phyloP scores from a whole-genome alignment of 2,797 vertebrate genomes.

The Phoebastria nigripes region DNA sequence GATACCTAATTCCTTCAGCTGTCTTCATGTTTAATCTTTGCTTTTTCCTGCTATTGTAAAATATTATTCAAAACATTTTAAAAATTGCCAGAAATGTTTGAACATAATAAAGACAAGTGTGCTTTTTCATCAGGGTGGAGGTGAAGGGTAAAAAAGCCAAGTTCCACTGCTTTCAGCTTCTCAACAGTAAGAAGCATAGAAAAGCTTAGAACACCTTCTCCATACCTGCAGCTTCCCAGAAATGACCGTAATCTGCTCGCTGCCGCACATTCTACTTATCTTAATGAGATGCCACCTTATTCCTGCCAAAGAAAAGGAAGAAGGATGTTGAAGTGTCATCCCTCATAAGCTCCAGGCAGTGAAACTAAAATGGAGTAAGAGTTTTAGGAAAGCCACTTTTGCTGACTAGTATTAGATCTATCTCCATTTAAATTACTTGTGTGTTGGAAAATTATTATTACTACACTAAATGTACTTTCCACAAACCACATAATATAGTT shows the following conservation, averaged over 20 bases:
- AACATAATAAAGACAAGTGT: background rate
- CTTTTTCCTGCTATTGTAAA: background rate
- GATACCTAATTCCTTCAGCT: background rate
- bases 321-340: background rate
- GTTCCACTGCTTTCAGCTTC: background rate
- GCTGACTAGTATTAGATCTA: background rate
- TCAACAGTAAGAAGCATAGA: background rate
- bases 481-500: background rate
- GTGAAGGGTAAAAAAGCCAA: background rate
- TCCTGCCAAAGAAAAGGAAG: background rate
- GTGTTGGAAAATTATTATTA: slow-evolving; percentile 33
- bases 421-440: slow-evolving; percentile 23
- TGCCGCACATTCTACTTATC: background rate
- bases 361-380: background rate
- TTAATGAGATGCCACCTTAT: background rate
- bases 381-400: background rate
- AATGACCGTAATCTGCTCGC: background rate
- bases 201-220: background rate
- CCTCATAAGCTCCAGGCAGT: background rate
- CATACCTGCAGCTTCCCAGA: background rate
- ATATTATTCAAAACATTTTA: background rate
- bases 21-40: background rate
- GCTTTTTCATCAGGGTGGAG: background rate
- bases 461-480: background rate
- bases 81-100: background rate